Conservation (phyloP, 2,888 invertebrate genomes). For the Macrosiphum euphorbiae region DNA sequence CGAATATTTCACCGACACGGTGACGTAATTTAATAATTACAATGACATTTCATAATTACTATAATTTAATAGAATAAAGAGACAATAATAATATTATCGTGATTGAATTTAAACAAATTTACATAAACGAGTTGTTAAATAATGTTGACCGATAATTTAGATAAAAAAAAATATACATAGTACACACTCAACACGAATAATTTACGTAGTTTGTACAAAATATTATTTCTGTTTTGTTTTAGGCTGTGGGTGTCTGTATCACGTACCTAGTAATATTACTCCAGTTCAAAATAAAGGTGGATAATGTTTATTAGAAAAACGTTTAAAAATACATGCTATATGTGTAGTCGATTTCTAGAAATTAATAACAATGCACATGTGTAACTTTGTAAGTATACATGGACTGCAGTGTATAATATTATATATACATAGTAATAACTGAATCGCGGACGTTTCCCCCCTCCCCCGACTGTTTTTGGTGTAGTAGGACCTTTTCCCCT, state of each 20-base stretch:
- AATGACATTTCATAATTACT: not conserved
- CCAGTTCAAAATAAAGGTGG: not conserved
- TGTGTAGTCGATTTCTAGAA: not conserved
- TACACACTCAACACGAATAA: not conserved
- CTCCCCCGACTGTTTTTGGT: no score
- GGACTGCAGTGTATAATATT: not conserved
- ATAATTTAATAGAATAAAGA: not conserved
- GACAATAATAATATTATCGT: not conserved
- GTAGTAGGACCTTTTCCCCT: no score
- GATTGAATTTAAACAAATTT: not conserved
- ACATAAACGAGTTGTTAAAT: no score
- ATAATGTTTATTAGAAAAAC: not conserved
- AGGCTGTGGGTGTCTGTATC: not conserved
- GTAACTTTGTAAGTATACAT: not conserved
- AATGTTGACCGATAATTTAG: no score
- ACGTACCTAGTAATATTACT: conserved; percentile 11
- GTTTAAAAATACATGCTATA: not conserved
- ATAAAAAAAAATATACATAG: no score
- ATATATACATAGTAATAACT: not conserved
- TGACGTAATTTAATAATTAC: not conserved
- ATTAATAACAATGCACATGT: not conserved
- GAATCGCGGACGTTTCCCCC: no score
- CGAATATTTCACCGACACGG: no score
- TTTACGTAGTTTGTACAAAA: not conserved
- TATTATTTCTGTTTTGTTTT: not conserved